Conservation (phyloP, 2,113 vertebrate species). For the Anthoscopus minutus region DNA sequence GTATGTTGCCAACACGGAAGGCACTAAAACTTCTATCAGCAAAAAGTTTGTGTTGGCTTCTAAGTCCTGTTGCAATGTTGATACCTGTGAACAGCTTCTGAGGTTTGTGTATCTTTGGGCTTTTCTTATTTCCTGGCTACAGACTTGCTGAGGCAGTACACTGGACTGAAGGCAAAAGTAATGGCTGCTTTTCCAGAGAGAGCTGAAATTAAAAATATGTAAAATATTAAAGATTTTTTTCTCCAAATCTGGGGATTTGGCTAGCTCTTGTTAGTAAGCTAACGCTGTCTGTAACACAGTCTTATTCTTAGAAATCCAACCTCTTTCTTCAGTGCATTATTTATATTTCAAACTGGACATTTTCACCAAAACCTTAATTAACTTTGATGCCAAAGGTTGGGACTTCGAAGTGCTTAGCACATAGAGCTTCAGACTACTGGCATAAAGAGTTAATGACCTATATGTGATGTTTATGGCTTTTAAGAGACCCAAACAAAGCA, state of each 20-base stretch:
- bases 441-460: slow-evolving; percentile 38
- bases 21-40: not conserved
- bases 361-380: slow-evolving; percentile 58
- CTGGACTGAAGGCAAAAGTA: not conserved
- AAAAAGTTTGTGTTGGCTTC: not conserved
- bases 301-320: slow-evolving; percentile 21
- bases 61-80: not conserved
- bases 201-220: not conserved
- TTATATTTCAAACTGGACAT: slow-evolving; percentile 48
- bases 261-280: not conserved
- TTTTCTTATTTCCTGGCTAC: not conserved
- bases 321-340: slow-evolving; percentile 67
- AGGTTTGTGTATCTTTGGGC: not conserved
- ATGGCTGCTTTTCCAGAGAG: slow-evolving; percentile 13
- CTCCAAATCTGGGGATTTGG: not conserved
- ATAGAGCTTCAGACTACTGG: slow-evolving; percentile 34
- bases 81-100: not conserved
- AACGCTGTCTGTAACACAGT: not conserved
- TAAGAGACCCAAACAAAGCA: slow-evolving; percentile 52
- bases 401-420: slow-evolving; percentile 47
- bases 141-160: not conserved
- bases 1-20: not conserved
- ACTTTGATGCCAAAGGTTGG: slow-evolving; percentile 56
- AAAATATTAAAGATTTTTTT: not conserved
- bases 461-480: slow-evolving; percentile 8